phyloP scores from a whole-genome alignment of 2,888 invertebrate genomes.

The Agrotis ipsilon region DNA sequence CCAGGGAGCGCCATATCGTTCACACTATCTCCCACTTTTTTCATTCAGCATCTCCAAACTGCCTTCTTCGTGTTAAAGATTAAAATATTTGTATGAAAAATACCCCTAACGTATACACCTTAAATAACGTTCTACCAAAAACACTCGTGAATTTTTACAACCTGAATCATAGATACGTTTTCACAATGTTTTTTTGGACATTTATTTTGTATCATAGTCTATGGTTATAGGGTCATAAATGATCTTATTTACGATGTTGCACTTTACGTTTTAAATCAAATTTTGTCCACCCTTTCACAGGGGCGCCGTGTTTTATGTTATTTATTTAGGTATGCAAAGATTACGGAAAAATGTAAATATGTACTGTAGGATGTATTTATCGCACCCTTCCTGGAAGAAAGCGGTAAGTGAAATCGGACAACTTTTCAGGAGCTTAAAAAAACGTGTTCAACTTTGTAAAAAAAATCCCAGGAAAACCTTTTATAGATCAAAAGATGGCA shows the following conservation, averaged over 20 bases:
- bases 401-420: too few species aligned
- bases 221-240: constrained; percentile 63
- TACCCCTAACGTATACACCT: constrained; percentile 21
- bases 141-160: constrained; percentile 74
- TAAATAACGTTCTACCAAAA: constrained; percentile 70
- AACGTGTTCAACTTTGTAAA: too few species aligned
- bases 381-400: too few species aligned
- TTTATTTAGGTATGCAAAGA: constrained; percentile 43
- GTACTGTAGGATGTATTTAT: background rate
- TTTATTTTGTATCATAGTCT: constrained; percentile 75
- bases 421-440: too few species aligned
- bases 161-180: constrained; percentile 65
- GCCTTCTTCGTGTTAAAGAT: too few species aligned
- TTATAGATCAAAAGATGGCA: too few species aligned
- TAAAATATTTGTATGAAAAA: constrained; percentile 31
- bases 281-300: constrained; percentile 53
- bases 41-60: too few species aligned
- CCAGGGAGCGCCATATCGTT: too few species aligned
- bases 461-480: too few species aligned
- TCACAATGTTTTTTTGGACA: constrained; percentile 71
- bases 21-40: too few species aligned
- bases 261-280: constrained; percentile 71
- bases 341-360: constrained; percentile 11
- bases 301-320: constrained; percentile 57
- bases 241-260: constrained; percentile 76